Percentiles rank a stretch among this genome's conserved stretches.
Conservation (phyloP, 64 coral and sea anemone species). For the Pocillopora damicornis region DNA sequence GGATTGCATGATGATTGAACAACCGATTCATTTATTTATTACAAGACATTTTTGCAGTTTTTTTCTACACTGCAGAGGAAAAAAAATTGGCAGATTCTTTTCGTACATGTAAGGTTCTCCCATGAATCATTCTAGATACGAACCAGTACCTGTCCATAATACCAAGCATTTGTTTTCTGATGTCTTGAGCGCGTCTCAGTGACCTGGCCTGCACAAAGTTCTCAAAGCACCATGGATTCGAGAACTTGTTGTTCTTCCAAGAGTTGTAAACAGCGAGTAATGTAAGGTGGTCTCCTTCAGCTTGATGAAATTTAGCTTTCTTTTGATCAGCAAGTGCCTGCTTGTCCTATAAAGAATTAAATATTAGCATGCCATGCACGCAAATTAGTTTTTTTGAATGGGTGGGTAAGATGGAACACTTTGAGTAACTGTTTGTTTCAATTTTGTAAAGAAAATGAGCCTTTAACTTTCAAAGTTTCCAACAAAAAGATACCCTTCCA, state of each 20-base stretch:
- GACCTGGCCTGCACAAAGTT: slow-evolving; percentile 99
- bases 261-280: slow-evolving; percentile 97
- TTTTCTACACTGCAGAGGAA: too few species aligned
- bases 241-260: slow-evolving; percentile 99
- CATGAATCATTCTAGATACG: neutral
- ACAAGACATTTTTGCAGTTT: too few species aligned
- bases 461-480: too few species aligned
- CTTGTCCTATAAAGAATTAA: slow-evolving; percentile 74
- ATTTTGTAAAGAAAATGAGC: too few species aligned
- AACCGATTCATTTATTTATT: too few species aligned
- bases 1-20: too few species aligned
- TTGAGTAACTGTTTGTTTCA: too few species aligned
- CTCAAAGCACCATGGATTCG: slow-evolving; percentile 99
- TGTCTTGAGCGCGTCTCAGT: slow-evolving; percentile 93
- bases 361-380: too few species aligned
- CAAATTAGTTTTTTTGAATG: too few species aligned
- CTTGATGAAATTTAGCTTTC: slow-evolving; percentile 98
- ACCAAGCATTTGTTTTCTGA: slow-evolving; percentile 98
- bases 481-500: too few species aligned
- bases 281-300: slow-evolving; percentile 93
- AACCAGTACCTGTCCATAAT: slow-evolving; percentile 92
- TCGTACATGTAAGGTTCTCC: neutral
- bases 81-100: too few species aligned
- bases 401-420: too few species aligned
- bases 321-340: slow-evolving; percentile 98